Evolutionary conservation across 2,888 invertebrate genomes (phyloP), one percentile per base, ranked within the genome.

Genomic region (Coenonympha arcania): DNA sequence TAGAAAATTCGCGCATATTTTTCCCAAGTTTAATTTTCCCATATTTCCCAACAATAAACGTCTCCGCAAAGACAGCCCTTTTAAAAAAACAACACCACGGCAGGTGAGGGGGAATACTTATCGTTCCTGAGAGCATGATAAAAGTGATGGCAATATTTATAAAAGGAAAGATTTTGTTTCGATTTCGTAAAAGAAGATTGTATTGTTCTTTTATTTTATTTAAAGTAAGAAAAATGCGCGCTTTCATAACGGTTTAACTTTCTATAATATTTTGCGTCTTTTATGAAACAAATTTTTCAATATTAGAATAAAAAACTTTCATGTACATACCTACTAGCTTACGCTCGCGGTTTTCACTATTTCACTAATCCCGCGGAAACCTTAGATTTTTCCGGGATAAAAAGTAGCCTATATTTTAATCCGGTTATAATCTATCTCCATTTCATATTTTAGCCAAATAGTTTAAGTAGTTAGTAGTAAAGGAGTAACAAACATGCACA

Each of bases 121-220:
- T 33, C 16, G 44, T 24, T 16, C 24, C 24, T 24, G 18, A 44
- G 44, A 44, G 44, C 44, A 34, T 44, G 24, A 44, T 34, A 34
- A 44, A 24, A 44, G 34, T 34, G 34, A 34, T 18, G 44, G 24
- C 34, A 44, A 43, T n/a, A n/a, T 43, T 44, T 42, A 41, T 30
- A 41, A 44, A 34, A 22, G n/a, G 18, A 9, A 44, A 44, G 33
- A 33, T 44, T 43, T 44, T 34, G 33, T 33, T 34, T 20, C 15
- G 11, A 34, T 44, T 34, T 34, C 4, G 13, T 24, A 44, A 24
- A 24, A 44, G 24, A 24, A 22, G 16, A 24, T 20, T 3, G 22
- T 22, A 43, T 11, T 11, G 15, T 33, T 26, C n/a, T 24, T 43
- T 43, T 24, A 33, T 34, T 28, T 30, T 30, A n/a, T n/a, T n/a